A percentile compares a stretch with the other conserved stretches of the same genome.
These are phyloP conservation scores for Lanistes nyassanus DNA, from an alignment of 1,140 invertebrate species.

Conservation along the genomic window DNA sequence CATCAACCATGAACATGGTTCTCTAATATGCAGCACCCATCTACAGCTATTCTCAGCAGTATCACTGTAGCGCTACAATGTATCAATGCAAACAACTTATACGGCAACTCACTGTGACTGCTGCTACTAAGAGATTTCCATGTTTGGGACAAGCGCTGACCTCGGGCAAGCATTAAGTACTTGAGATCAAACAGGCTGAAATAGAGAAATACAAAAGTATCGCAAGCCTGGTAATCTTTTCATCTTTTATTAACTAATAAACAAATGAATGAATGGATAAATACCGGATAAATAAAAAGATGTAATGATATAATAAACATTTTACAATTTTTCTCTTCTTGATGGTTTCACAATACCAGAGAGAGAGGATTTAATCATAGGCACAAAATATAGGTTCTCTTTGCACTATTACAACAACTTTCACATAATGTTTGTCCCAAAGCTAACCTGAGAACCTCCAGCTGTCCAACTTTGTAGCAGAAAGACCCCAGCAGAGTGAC, in stretches of 20 bases:
- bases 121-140: constrained; percentile 19
- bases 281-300: too few relatives aligned
- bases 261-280: too few relatives aligned
- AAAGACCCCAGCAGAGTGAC: constrained; percentile 44
- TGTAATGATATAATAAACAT: too few relatives aligned
- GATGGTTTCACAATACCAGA: too few relatives aligned
- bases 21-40: too few relatives aligned
- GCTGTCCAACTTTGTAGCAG: constrained; percentile 57
- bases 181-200: constrained; percentile 59
- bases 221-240: not conserved
- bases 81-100: not conserved
- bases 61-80: not conserved
- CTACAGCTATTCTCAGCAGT: not conserved
- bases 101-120: not conserved
- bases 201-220: constrained; percentile 20
- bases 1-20: too few relatives aligned
- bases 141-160: constrained; percentile 26
- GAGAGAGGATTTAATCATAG: too few relatives aligned
- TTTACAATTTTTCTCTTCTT: too few relatives aligned
- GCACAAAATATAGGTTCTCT: too few relatives aligned
- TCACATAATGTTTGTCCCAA: too few relatives aligned
- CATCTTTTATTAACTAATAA: not conserved
- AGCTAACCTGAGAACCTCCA: constrained; percentile 44
- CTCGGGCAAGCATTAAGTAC: constrained; percentile 49
- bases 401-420: too few relatives aligned